Conservation (phyloP, 2,113 vertebrate genomes). For the Corythoichthys haematopterus region DNA sequence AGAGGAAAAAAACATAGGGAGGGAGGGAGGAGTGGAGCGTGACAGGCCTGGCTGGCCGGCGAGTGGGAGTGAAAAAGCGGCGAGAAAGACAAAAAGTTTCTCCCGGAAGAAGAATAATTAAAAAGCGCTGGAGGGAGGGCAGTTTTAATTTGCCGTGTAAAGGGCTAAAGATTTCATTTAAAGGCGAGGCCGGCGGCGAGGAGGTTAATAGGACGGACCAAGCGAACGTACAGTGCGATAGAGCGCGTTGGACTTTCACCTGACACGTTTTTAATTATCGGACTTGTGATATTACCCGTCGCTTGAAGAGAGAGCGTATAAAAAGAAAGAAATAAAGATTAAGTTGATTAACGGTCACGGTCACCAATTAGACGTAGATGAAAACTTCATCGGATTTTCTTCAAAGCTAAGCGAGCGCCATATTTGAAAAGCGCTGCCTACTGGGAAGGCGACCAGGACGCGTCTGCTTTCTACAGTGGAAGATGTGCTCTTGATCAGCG, state of each 20-base stretch:
- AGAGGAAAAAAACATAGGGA: conserved; percentile 17
- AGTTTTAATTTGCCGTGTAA: conserved; percentile 84
- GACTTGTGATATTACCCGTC: conserved; percentile 68
- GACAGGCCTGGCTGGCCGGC: conserved; percentile 66
- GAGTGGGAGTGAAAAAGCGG: conserved; percentile 69
- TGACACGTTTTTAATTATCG: conserved; percentile 82
- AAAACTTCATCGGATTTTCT: conserved; percentile 38
- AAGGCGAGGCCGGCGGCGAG: conserved; percentile 73
- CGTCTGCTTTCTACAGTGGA: conserved; percentile 45
- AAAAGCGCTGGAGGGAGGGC: conserved; percentile 79
- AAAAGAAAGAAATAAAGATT: conserved; percentile 65
- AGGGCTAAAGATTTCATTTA: conserved; percentile 84
- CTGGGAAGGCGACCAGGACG: conserved; percentile 50
- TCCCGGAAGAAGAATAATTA: conserved; percentile 79
- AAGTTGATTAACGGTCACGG: conserved; percentile 72
- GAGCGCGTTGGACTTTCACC: conserved; percentile 77
- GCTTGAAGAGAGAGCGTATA: conserved; percentile 43
- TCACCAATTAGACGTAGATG: conserved; percentile 67
- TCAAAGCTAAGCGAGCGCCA: conserved; percentile 26
- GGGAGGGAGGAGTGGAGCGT: conserved; percentile 74
- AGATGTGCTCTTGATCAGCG: conserved; percentile 64
- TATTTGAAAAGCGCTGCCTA: conserved; percentile 48
- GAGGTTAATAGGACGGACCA: conserved; percentile 82
- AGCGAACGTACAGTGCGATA: conserved; percentile 72
- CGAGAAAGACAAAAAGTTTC: conserved; percentile 71